Evolutionary conservation across 92 coral and sea anemone species (phyloP).

Genomic region (Pocillopora grandis): DNA sequence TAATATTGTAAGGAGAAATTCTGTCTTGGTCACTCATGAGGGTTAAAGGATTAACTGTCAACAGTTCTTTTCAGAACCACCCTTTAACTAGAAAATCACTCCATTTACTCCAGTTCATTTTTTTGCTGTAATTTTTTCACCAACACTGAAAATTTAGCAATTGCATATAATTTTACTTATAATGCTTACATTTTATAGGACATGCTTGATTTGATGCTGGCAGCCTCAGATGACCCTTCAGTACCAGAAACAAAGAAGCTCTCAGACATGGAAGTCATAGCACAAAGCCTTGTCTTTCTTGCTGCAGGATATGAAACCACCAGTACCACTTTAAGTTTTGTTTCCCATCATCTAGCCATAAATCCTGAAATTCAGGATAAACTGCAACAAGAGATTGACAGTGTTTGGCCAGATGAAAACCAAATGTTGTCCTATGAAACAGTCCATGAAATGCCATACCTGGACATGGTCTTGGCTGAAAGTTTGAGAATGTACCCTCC

Average conservation of each 20-base stretch:
- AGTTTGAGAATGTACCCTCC: conserved; percentile 67
- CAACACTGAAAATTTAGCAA: no score
- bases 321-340: conserved; percentile 60
- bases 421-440: conserved; percentile 60
- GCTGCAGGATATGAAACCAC: conserved; percentile 83
- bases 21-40: no score
- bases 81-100: no score
- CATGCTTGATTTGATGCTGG: conserved; percentile 69
- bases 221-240: conserved; percentile 38
- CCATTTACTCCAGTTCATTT: no score
- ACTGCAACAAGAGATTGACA: conserved; percentile 76
- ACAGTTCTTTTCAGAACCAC: no score
- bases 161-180: not conserved
- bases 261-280: conserved; percentile 65
- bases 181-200: conserved; percentile 35
- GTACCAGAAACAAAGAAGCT: conserved; percentile 51
- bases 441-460: conserved; percentile 58
- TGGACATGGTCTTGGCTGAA: conserved; percentile 79
- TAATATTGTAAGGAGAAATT: no score
- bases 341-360: conserved; percentile 69
- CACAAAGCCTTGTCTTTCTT: conserved; percentile 67
- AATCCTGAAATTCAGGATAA: conserved; percentile 71
- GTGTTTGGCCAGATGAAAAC: conserved; percentile 58
- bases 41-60: no score
- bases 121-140: no score